These are phyloP conservation scores for Conger conger DNA, from an alignment of 2,113 vertebrate genomes.

Conservation along the genomic window DNA sequence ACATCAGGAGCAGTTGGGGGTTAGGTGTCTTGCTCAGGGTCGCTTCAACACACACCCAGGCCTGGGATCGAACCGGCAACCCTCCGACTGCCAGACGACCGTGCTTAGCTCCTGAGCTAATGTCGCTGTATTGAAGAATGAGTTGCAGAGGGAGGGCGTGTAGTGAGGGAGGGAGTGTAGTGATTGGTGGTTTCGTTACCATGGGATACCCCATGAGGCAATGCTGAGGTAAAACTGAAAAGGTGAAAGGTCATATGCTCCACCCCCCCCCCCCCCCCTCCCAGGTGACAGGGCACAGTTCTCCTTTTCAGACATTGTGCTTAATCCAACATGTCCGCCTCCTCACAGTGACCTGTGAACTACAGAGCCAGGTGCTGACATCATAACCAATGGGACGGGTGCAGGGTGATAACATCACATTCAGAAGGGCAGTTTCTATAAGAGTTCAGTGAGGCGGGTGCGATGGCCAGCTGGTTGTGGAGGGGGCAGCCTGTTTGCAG, in stretches of 20 bases:
- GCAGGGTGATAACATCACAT: constrained; percentile 57
- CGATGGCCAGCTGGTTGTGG: constrained; percentile 60
- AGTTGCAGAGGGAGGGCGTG: not conserved
- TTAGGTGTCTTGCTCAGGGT: too few species aligned
- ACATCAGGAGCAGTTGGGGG: too few species aligned
- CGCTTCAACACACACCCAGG: too few species aligned
- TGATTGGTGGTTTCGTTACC: not conserved
- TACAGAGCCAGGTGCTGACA: constrained; percentile 21
- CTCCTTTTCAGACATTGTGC: not conserved
- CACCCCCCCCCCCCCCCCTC: not conserved
- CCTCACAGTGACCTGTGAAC: not conserved
- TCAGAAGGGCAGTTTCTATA: constrained; percentile 36
- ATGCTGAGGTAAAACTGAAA: not conserved
- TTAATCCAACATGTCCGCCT: not conserved
- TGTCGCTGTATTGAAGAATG: too few species aligned
- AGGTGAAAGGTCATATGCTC: not conserved
- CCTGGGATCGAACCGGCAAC: too few species aligned
- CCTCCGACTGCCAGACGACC: too few species aligned
- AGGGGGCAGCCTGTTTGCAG: constrained; percentile 44
- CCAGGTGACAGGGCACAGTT: not conserved
- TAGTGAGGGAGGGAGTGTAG: not conserved
- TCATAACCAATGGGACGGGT: constrained; percentile 44
- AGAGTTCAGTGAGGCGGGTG: constrained; percentile 20
- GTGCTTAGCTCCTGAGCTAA: too few species aligned
- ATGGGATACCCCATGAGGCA: not conserved